These are phyloP conservation scores for Hapalemur alaotrensis DNA, from an alignment of 2,797 vertebrate genomes.

Conservation along the genomic window DNA sequence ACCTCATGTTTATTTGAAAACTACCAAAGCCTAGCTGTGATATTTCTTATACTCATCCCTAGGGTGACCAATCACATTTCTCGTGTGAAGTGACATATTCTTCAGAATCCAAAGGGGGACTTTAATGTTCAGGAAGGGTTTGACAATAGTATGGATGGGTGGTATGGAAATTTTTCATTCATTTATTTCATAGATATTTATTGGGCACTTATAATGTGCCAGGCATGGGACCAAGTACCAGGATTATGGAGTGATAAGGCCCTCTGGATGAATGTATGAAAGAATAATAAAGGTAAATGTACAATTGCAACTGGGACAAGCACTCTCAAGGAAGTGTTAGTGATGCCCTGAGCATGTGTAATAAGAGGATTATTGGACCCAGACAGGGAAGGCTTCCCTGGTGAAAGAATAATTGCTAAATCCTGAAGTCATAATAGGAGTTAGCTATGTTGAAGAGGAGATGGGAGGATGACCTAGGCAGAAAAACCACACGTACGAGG, in stretches of 20 bases:
- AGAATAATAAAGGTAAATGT: neutral
- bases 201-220: neutral
- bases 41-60: neutral
- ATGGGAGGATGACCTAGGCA: neutral
- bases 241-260: neutral
- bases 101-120: neutral
- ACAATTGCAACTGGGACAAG: neutral
- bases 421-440: neutral
- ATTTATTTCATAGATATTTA: neutral
- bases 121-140: neutral
- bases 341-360: neutral
- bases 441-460: neutral
- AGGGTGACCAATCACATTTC: neutral
- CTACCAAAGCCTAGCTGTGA: neutral
- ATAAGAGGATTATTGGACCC: neutral
- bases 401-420: neutral
- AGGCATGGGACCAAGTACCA: neutral
- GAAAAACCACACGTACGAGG: neutral
- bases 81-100: neutral
- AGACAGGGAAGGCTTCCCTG: neutral
- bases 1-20: slow-evolving; percentile 27
- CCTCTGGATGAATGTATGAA: neutral
- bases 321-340: neutral
- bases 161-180: neutral
- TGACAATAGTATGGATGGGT: neutral